These are phyloP conservation scores for Cerceris rybyensis DNA, from an alignment of 2,888 invertebrate species.

Conservation along the genomic window DNA sequence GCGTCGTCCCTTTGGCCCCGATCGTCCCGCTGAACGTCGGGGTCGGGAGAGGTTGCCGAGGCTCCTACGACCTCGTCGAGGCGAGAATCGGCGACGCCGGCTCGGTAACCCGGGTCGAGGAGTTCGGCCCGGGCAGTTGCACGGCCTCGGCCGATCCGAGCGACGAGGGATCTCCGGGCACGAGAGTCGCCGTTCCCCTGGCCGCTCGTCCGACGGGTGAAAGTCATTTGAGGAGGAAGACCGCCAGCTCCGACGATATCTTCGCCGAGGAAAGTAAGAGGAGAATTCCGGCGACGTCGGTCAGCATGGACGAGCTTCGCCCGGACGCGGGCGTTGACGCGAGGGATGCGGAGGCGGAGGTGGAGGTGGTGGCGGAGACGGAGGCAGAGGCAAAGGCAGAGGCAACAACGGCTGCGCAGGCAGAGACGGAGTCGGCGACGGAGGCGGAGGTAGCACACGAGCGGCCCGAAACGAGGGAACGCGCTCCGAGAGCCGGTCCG, in stretches of 20 bases:
- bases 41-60: too few relatives aligned
- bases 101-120: slow-evolving; percentile 72
- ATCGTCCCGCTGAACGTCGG: too few relatives aligned
- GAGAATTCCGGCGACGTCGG: slow-evolving; percentile 68
- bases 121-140: slow-evolving; percentile 68
- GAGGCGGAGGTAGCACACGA: slow-evolving; percentile 39
- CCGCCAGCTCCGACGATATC: slow-evolving; percentile 69
- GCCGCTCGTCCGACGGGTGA: slow-evolving; percentile 20
- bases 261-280: slow-evolving; percentile 45
- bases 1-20: not conserved
- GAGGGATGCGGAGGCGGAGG: slow-evolving; percentile 7
- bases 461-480: slow-evolving; percentile 53
- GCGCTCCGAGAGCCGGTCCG: slow-evolving; percentile 71
- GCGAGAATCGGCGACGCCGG: slow-evolving; percentile 67
- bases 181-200: not conserved
- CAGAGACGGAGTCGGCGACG: slow-evolving; percentile 24
- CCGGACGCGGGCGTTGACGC: slow-evolving; percentile 54
- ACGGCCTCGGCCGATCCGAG: not conserved
- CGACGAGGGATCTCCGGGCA: not conserved
- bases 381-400: slow-evolving; percentile 34
- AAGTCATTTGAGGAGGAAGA: slow-evolving; percentile 59
- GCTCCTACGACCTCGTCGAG: slow-evolving; percentile 75
- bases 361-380: slow-evolving; percentile 29
- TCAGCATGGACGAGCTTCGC: slow-evolving; percentile 73
- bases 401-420: too few relatives aligned